Percentiles rank a stretch among this genome's conserved stretches.
Evolutionary conservation across 1,140 invertebrate species (phyloP).

Genomic region (Thalassaphorura encarpata): DNA sequence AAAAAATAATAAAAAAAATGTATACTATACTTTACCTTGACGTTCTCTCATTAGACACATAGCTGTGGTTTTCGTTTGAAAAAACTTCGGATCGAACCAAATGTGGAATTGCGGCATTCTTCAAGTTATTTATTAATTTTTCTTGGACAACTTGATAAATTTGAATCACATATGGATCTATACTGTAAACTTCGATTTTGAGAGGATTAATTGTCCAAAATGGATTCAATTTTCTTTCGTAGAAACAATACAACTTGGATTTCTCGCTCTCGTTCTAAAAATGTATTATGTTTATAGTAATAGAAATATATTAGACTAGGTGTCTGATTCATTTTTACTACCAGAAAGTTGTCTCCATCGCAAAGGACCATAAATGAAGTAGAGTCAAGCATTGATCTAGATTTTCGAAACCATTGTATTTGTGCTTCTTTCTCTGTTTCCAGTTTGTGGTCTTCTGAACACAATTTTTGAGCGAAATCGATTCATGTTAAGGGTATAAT

Average conservation of each 20-base stretch:
- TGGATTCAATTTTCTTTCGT: conserved; percentile 23
- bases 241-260: conserved; percentile 22
- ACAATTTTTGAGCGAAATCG: no score
- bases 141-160: conserved; percentile 24
- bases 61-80: no score
- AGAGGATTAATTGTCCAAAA: conserved; percentile 27
- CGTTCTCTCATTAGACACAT: no score
- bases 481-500: no score
- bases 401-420: not conserved
- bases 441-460: not conserved
- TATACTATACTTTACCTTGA: no score
- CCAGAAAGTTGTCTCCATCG: not conserved
- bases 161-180: conserved; percentile 23
- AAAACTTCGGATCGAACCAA: no score
- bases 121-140: conserved; percentile 23
- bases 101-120: conserved; percentile 24
- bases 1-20: no score
- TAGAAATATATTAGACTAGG: conserved; percentile 18
- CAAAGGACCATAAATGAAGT: no score
- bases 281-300: conserved; percentile 25
- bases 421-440: not conserved
- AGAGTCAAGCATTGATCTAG: not conserved
- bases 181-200: conserved; percentile 25
- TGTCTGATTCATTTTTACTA: not conserved
- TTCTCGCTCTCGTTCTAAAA: conserved; percentile 13